These are phyloP conservation scores for Anser brachyrhynchus DNA, from an alignment of 2,113 vertebrate species.

Conservation along the genomic window DNA sequence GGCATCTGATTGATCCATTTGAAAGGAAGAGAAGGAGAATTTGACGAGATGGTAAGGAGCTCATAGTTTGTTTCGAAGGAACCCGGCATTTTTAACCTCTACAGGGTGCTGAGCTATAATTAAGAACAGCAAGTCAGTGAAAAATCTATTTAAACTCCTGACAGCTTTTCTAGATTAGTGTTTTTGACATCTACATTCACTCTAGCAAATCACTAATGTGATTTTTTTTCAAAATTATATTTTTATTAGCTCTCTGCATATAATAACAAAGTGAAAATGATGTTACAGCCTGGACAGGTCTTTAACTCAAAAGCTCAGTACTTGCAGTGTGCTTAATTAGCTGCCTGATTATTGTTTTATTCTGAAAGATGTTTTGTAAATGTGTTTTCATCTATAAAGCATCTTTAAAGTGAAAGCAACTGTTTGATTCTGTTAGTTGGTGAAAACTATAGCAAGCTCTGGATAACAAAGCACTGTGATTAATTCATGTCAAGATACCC, in stretches of 20 bases:
- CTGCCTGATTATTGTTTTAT: conserved; percentile 61
- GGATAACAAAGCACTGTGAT: conserved; percentile 48
- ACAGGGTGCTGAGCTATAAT: conserved; percentile 70
- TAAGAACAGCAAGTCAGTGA: conserved; percentile 63
- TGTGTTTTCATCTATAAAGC: conserved; percentile 46
- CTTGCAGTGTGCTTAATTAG: conserved; percentile 63
- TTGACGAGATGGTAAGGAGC: conserved; percentile 50
- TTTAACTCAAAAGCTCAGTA: conserved; percentile 53
- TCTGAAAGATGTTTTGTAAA: conserved; percentile 44
- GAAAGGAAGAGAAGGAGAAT: conserved; percentile 63
- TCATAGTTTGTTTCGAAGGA: conserved; percentile 53
- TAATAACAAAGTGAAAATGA: conserved; percentile 58
- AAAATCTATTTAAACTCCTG: conserved; percentile 74
- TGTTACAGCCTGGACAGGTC: conserved; percentile 46
- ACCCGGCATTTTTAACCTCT: conserved; percentile 64
- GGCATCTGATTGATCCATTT: conserved; percentile 69
- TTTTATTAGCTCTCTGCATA: conserved; percentile 61
- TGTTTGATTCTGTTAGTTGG: conserved; percentile 50
- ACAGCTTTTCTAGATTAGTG: conserved; percentile 68
- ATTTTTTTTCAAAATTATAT: conserved; percentile 58
- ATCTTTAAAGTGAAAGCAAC: conserved; percentile 58
- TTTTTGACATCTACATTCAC: conserved; percentile 73
- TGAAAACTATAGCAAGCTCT: conserved; percentile 27
- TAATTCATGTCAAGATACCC: conserved; percentile 62
- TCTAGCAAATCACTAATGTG: conserved; percentile 60